These are phyloP conservation scores for Labroides dimidiatus DNA, from an alignment of 2,797 vertebrate genomes.

Conservation along the genomic window DNA sequence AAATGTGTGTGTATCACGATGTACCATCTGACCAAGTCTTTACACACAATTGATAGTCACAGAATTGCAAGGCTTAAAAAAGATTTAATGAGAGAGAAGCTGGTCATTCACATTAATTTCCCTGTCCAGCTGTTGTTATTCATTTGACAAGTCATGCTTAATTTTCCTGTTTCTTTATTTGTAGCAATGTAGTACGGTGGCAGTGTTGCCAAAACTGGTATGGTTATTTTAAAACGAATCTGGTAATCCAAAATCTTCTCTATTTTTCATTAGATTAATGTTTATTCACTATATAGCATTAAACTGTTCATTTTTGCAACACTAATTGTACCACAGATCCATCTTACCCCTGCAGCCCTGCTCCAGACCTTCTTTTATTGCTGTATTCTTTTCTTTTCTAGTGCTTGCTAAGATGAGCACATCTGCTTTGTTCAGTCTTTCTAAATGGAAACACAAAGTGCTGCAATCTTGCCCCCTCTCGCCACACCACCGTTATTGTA, in stretches of 20 bases:
- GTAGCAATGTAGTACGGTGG: no score
- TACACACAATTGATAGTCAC: constrained; percentile 4
- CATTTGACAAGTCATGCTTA: neutral
- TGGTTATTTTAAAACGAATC: no score
- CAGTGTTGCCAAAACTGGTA: no score
- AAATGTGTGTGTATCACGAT: constrained; percentile 50
- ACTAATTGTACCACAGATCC: no score
- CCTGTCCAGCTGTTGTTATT: neutral
- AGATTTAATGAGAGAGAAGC: neutral
- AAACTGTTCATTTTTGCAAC: neutral
- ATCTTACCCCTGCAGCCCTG: neutral
- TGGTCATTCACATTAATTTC: neutral
- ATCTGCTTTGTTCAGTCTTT: constrained; percentile 32
- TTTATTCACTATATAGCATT: neutral
- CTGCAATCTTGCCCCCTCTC: constrained; percentile 41
- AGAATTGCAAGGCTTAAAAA: constrained; percentile 21
- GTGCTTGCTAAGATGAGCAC: constrained; percentile 14
- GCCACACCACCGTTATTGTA: constrained; percentile 36
- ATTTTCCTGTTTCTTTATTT: neutral
- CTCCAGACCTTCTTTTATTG: neutral
- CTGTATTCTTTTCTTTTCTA: neutral
- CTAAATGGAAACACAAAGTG: constrained; percentile 7
- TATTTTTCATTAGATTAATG: no score
- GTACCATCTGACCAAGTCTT: constrained; percentile 38
- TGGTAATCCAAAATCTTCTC: no score